Evolutionary conservation across 2,797 vertebrate genomes (phyloP).

Genomic region (Prionace glauca): DNA sequence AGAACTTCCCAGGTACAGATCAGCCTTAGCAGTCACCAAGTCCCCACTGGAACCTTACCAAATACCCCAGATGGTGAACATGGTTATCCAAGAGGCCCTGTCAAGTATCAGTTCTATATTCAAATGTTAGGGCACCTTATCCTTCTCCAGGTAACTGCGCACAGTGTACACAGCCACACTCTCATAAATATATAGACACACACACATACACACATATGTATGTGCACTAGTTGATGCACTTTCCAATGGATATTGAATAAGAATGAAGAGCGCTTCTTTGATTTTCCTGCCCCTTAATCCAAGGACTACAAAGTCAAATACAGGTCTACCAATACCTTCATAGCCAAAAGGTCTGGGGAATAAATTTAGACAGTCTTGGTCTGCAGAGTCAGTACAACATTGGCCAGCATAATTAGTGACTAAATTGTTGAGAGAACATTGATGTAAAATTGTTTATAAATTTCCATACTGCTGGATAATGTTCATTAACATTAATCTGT

Average conservation of each 20-base stretch:
- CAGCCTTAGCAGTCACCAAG: too few relatives aligned
- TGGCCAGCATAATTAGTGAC: background rate
- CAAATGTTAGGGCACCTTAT: background rate
- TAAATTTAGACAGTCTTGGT: background rate
- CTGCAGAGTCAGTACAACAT: background rate
- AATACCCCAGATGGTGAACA: too few relatives aligned
- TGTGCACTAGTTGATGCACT: background rate
- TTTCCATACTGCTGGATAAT: background rate
- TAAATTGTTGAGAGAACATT: background rate
- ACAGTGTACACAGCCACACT: too few relatives aligned
- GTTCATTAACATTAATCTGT: background rate
- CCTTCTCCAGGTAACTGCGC: background rate
- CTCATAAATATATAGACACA: background rate
- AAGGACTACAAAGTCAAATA: background rate
- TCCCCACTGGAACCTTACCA: too few relatives aligned
- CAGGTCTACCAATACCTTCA: background rate
- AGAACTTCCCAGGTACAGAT: too few relatives aligned
- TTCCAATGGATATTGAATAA: background rate
- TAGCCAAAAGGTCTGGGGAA: background rate
- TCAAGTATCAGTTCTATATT: background rate
- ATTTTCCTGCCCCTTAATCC: too few relatives aligned
- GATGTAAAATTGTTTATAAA: background rate
- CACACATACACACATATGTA: background rate
- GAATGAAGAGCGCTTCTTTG: background rate
- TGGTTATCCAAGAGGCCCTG: too few relatives aligned